A percentile compares a stretch with the other conserved stretches of the same genome.
Evolutionary conservation across 2,888 invertebrate genomes (phyloP).

Genomic region (Boloria selene): DNA sequence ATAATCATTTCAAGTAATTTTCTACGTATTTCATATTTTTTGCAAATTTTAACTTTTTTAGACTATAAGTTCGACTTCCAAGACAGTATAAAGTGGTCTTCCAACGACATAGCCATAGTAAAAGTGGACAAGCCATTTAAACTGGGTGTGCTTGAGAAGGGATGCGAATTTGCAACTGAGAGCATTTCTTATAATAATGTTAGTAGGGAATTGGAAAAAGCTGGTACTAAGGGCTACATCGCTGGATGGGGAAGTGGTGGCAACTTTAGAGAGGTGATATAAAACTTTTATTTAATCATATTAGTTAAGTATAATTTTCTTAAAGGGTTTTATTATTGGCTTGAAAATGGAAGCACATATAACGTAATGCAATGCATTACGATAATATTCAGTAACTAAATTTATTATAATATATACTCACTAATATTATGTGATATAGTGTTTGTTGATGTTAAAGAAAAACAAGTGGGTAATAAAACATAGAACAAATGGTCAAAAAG

Average conservation of each 20-base stretch:
- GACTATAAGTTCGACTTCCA: slow-evolving; percentile 78
- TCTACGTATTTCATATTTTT: not conserved
- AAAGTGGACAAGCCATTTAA: slow-evolving; percentile 73
- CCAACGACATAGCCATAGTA: slow-evolving; percentile 75
- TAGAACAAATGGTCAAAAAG: too few relatives aligned
- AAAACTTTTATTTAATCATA: too few relatives aligned
- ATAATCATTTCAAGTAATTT: not conserved
- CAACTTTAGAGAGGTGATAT: slow-evolving; percentile 69
- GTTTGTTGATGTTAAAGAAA: too few relatives aligned
- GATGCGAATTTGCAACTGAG: slow-evolving; percentile 65
- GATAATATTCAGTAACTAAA: too few relatives aligned
- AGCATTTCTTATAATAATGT: slow-evolving; percentile 67
- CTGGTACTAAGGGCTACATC: slow-evolving; percentile 71
- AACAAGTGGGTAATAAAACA: too few relatives aligned
- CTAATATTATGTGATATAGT: too few relatives aligned
- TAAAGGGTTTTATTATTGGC: not conserved
- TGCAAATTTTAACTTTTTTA: slow-evolving; percentile 39
- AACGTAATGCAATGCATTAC: too few relatives aligned
- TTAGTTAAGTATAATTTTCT: too few relatives aligned
- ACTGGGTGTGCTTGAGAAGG: slow-evolving; percentile 62
- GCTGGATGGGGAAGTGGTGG: slow-evolving; percentile 76
- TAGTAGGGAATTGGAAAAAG: slow-evolving; percentile 69
- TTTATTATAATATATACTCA: too few relatives aligned
- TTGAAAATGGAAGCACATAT: not conserved
- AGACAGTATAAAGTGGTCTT: slow-evolving; percentile 77